Conservation (phyloP, 2,888 invertebrate species). For the Eristalis pertinax region DNA sequence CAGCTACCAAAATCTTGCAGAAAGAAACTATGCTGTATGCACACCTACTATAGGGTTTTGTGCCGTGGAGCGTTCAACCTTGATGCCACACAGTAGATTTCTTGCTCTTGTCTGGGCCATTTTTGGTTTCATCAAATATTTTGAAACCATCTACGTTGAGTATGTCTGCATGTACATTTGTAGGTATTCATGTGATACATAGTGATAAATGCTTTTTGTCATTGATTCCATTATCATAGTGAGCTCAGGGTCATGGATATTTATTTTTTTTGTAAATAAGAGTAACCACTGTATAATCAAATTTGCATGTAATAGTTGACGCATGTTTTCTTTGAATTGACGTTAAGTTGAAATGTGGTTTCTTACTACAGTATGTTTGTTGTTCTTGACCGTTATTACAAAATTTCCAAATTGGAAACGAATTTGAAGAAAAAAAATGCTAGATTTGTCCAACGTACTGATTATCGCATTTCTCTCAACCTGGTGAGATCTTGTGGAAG, state of each 20-base stretch:
- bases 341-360: no score
- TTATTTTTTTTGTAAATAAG: neutral
- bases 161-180: neutral
- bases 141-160: slow-evolving; percentile 11
- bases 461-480: no score
- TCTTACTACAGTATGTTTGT: no score
- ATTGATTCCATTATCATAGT: slow-evolving; percentile 21
- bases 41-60: slow-evolving; percentile 39
- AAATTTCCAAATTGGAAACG: no score
- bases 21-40: slow-evolving; percentile 18
- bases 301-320: no score
- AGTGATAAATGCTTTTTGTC: slow-evolving; percentile 16
- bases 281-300: neutral
- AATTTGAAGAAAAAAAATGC: no score
- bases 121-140: slow-evolving; percentile 39
- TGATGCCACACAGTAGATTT: slow-evolving; percentile 25
- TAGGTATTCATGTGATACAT: neutral
- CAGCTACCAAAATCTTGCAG: slow-evolving; percentile 7
- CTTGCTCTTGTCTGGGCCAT: slow-evolving; percentile 16
- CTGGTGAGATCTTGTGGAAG: no score
- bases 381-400: no score
- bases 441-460: no score
- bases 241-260: slow-evolving; percentile 39
- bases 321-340: no score
- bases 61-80: slow-evolving; percentile 23